These are phyloP conservation scores for Tachystola acroxantha DNA, from an alignment of 2,888 invertebrate genomes.

Conservation along the genomic window DNA sequence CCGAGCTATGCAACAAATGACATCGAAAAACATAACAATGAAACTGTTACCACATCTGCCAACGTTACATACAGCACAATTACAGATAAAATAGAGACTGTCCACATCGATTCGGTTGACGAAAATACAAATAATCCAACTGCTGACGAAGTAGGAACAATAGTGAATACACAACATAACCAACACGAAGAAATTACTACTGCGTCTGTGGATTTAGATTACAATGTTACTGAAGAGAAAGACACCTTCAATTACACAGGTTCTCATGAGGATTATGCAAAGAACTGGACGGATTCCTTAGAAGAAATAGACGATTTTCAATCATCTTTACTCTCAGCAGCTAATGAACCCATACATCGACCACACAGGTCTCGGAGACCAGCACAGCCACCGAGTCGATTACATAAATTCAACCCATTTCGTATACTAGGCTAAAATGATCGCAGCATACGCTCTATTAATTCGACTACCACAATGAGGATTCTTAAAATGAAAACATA, in stretches of 20 bases:
- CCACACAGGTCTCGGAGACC: conserved; percentile 62
- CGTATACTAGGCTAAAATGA: conserved; percentile 63
- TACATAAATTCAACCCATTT: conserved; percentile 67
- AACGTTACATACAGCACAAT: background rate
- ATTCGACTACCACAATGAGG: conserved; percentile 41
- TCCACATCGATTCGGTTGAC: conserved; percentile 14
- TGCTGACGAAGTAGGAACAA: background rate
- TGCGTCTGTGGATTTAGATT: background rate
- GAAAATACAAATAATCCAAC: conserved; percentile 25
- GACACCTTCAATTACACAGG: conserved; percentile 6
- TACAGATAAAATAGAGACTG: conserved; percentile 5
- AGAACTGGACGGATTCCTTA: conserved; percentile 27
- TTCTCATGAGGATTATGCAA: conserved; percentile 9
- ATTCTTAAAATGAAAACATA: conserved; percentile 43
- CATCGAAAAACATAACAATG: conserved; percentile 3
- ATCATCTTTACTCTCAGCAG: conserved; percentile 65
- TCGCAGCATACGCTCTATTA: conserved; percentile 16
- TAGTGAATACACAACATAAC: background rate
- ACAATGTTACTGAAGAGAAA: background rate
- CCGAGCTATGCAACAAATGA: conserved; percentile 13
- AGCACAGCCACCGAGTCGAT: conserved; percentile 44
- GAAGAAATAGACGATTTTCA: conserved; percentile 54
- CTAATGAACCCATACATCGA: conserved; percentile 58
- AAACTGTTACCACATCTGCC: conserved; percentile 3
- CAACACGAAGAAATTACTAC: background rate